These are phyloP conservation scores for Callithrix jacchus DNA, from an alignment of 2,113 vertebrate genomes.

Conservation along the genomic window DNA sequence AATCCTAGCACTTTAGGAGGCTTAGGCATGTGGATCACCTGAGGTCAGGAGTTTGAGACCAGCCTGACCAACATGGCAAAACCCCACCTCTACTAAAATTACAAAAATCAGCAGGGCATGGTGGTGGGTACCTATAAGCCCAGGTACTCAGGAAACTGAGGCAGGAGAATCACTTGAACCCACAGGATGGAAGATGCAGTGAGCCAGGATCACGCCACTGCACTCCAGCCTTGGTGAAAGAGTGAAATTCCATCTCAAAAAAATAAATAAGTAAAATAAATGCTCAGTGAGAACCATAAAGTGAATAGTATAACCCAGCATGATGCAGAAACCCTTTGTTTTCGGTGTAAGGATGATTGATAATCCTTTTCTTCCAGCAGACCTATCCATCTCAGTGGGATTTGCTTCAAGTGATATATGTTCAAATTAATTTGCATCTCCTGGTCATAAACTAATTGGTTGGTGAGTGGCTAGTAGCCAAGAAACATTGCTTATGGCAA, in stretches of 20 bases:
- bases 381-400: neutral
- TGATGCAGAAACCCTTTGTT: neutral
- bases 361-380: neutral
- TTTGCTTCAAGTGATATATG: neutral
- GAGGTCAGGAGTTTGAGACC: neutral
- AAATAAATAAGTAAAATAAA: neutral
- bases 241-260: neutral
- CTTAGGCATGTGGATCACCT: neutral
- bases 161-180: neutral
- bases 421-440: conserved; percentile 1
- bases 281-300: neutral
- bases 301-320: neutral
- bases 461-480: neutral
- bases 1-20: neutral
- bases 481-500: neutral
- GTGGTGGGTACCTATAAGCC: neutral
- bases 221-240: neutral
- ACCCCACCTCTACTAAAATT: too few species aligned
- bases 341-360: neutral
- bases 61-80: too few species aligned
- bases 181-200: neutral
- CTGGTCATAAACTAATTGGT: neutral
- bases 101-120: neutral
- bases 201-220: neutral
- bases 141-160: neutral